A percentile compares a stretch with the other conserved stretches of the same genome.
Evolutionary conservation across 2,113 vertebrate species (phyloP).

Genomic region (Etheostoma spectabile): DNA sequence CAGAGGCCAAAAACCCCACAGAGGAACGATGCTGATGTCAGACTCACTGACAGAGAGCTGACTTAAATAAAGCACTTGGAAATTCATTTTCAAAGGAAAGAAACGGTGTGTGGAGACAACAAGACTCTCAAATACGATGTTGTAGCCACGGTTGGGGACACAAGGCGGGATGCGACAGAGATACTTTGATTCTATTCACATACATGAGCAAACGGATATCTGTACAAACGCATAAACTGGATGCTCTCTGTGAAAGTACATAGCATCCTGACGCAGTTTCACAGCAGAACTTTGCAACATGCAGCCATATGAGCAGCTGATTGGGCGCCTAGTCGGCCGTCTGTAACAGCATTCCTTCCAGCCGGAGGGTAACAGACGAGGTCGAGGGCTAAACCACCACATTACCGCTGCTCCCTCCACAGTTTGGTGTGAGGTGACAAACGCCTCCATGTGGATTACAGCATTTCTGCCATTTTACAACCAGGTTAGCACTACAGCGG

Average conservation of each 20-base stretch:
- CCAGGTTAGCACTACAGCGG: slow-evolving; percentile 61
- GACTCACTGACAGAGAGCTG: slow-evolving; percentile 41
- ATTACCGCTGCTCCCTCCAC: slow-evolving; percentile 60
- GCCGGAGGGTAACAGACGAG: slow-evolving; percentile 51
- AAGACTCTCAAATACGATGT: slow-evolving; percentile 32
- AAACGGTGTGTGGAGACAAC: slow-evolving; percentile 35
- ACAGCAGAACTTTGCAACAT: slow-evolving; percentile 29
- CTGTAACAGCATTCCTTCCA: slow-evolving; percentile 59
- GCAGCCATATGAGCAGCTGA: slow-evolving; percentile 54
- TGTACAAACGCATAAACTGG: slow-evolving; percentile 17
- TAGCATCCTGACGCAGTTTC: slow-evolving; percentile 25
- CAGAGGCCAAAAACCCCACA: slow-evolving; percentile 27
- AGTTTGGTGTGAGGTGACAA: slow-evolving; percentile 77
- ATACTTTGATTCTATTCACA: neutral
- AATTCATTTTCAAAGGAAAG: slow-evolving; percentile 57
- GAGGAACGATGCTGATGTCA: slow-evolving; percentile 49
- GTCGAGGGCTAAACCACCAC: slow-evolving; percentile 37
- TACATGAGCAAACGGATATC: neutral
- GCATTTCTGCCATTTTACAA: slow-evolving; percentile 77
- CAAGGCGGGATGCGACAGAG: neutral
- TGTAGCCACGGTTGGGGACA: neutral
- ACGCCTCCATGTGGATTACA: slow-evolving; percentile 77
- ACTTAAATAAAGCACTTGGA: slow-evolving; percentile 66
- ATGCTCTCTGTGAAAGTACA: slow-evolving; percentile 28
- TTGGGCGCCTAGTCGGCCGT: slow-evolving; percentile 33